Evolutionary conservation across 2,888 invertebrate species (phyloP).

Genomic region (Campoplex nolae): DNA sequence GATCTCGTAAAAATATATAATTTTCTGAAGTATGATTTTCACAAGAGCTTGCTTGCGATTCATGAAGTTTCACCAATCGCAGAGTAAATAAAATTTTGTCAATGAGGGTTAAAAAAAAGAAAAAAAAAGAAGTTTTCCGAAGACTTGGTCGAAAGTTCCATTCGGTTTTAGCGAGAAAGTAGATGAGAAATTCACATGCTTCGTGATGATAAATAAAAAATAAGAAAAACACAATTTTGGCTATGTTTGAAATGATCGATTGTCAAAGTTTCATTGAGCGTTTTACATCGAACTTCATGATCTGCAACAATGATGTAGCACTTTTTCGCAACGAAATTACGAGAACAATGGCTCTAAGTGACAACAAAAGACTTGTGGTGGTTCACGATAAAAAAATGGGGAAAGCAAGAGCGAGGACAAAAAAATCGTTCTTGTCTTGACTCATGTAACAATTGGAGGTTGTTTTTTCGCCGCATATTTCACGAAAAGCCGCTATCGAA

Average conservation of each 20-base stretch:
- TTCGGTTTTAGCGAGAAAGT: not conserved
- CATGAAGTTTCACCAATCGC: too few relatives aligned
- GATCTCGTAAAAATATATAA: too few relatives aligned
- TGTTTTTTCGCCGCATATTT: constrained; percentile 13
- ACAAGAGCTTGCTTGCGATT: too few relatives aligned
- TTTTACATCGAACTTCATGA: not conserved
- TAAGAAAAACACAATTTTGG: not conserved
- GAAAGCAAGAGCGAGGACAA: constrained; percentile 55
- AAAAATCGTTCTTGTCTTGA: constrained; percentile 20
- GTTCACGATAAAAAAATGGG: constrained; percentile 25
- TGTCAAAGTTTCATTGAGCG: not conserved
- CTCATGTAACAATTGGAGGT: not conserved
- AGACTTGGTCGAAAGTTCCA: not conserved
- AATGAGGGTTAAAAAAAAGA: too few relatives aligned
- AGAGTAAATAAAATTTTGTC: too few relatives aligned
- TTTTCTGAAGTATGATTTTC: too few relatives aligned
- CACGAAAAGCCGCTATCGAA: not conserved
- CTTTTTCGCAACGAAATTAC: constrained; percentile 15
- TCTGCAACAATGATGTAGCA: constrained; percentile 1
- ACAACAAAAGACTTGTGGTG: constrained; percentile 21
- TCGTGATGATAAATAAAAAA: not conserved
- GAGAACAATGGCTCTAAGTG: constrained; percentile 19
- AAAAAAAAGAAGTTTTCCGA: too few relatives aligned
- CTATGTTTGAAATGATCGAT: not conserved
- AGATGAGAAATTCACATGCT: not conserved